Conservation (phyloP, 2,888 invertebrate genomes). For the Torymus aiolomorphi region DNA sequence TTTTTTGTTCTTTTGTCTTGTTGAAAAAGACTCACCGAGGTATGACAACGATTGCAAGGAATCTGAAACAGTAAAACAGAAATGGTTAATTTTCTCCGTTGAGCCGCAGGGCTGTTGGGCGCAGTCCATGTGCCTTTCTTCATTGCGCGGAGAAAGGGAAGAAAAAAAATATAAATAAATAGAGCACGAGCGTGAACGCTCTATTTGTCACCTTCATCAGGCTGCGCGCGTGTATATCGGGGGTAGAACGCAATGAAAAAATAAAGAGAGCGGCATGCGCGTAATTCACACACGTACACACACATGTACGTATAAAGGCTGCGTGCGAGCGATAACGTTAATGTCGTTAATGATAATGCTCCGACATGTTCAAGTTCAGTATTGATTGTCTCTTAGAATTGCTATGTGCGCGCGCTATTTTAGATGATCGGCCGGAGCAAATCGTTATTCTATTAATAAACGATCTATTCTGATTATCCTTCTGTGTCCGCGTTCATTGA, state of each 20-base stretch:
- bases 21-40: conserved; percentile 71
- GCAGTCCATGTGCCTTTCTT: too few species aligned
- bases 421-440: conserved; percentile 12
- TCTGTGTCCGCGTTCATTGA: conserved; percentile 3
- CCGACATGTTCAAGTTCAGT: conserved; percentile 21
- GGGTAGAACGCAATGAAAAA: too few species aligned
- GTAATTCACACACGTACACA: background rate
- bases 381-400: conserved; percentile 20
- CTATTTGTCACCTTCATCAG: too few species aligned
- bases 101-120: background rate
- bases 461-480: conserved; percentile 8
- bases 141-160: too few species aligned
- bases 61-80: conserved; percentile 72
- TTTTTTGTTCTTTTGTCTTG: conserved; percentile 39
- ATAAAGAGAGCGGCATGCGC: too few species aligned
- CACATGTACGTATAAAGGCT: background rate
- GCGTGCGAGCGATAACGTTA: conserved; percentile 21
- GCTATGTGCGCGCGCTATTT: conserved; percentile 26
- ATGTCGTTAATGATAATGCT: conserved; percentile 30
- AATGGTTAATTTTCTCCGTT: conserved; percentile 39
- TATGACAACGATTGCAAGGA: conserved; percentile 72
- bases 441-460: conserved; percentile 47
- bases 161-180: too few species aligned
- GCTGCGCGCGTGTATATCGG: too few species aligned
- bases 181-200: too few species aligned